phyloP scores from a whole-genome alignment of 2,113 vertebrate species.

The Caranx melampygus region DNA sequence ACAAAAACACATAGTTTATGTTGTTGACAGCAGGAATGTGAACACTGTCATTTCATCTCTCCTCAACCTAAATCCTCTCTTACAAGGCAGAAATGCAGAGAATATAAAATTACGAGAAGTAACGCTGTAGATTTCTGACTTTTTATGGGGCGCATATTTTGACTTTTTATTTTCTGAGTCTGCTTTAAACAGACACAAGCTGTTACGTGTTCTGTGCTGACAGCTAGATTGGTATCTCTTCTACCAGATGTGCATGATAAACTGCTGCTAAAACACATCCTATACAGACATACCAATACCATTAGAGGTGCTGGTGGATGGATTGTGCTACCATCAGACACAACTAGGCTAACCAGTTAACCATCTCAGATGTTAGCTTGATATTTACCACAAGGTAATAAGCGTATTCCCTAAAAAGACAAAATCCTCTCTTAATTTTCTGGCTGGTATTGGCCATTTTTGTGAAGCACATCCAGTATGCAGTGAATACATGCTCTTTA shows the following conservation, averaged over 20 bases:
- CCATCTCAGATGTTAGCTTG: too few species aligned
- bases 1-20: background rate
- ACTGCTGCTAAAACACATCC: too few species aligned
- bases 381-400: background rate
- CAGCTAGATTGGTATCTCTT: too few species aligned
- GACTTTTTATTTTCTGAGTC: background rate
- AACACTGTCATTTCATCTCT: background rate
- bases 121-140: background rate
- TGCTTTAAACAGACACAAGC: background rate
- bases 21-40: background rate
- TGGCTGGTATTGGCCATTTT: background rate
- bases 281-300: too few species aligned
- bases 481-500: background rate
- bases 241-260: too few species aligned
- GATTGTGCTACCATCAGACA: too few species aligned
- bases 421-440: background rate
- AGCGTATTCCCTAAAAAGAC: background rate
- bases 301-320: too few species aligned
- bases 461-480: background rate
- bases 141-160: background rate
- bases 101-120: background rate
- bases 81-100: background rate
- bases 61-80: background rate
- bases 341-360: too few species aligned
- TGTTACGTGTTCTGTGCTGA: too few species aligned